phyloP scores from a whole-genome alignment of 2,888 invertebrate genomes.

The Lasiommata megera region DNA sequence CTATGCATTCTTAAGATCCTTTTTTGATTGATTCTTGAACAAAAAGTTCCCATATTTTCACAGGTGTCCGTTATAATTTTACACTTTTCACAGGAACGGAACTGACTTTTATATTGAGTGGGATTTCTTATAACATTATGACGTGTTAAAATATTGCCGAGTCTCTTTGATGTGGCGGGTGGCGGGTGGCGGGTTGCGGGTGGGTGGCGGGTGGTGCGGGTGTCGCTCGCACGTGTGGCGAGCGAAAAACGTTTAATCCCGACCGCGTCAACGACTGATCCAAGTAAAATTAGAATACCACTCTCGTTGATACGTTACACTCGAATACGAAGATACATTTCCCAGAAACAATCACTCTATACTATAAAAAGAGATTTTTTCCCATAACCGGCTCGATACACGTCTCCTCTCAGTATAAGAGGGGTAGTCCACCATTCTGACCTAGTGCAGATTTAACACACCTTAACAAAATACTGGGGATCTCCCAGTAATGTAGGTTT shows the following conservation, averaged over 20 bases:
- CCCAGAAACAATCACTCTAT: too few relatives aligned
- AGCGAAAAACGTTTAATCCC: conserved; percentile 5
- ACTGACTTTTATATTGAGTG: conserved; percentile 7
- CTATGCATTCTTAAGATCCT: too few relatives aligned
- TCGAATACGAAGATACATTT: background rate
- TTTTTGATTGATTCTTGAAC: background rate
- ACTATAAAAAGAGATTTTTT: too few relatives aligned
- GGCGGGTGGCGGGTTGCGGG: background rate
- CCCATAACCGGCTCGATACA: too few relatives aligned
- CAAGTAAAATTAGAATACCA: conserved; percentile 12
- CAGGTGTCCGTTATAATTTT: conserved; percentile 7
- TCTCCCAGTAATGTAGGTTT: too few relatives aligned
- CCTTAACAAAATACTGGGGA: too few relatives aligned
- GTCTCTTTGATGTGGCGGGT: background rate
- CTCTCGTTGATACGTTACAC: background rate
- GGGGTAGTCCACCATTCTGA: too few relatives aligned
- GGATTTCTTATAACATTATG: conserved; percentile 11
- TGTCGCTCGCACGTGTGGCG: background rate
- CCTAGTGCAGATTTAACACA: too few relatives aligned
- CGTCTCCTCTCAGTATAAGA: too few relatives aligned
- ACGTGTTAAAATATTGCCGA: conserved; percentile 8
- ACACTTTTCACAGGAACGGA: conserved; percentile 6
- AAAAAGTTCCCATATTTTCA: conserved; percentile 1
- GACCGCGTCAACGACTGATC: background rate
- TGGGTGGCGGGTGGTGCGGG: background rate